Evolutionary conservation across 2,888 invertebrate genomes (phyloP).

Genomic region (Adelphocoris suturalis): DNA sequence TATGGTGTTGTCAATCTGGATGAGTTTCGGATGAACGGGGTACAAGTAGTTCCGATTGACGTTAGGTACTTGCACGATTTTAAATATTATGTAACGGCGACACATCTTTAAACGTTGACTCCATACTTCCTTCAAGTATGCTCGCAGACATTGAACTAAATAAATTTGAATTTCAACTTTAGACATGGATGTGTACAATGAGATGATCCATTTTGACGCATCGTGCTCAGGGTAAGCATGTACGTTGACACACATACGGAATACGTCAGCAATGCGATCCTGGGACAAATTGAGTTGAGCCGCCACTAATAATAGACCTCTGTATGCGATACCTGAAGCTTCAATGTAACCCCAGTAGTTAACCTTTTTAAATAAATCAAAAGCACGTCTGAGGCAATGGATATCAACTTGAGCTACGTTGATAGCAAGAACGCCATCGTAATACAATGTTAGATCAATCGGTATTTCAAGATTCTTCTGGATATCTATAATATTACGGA

Average conservation of each 20-base stretch:
- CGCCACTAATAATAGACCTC: neutral
- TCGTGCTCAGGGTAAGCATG: conserved; percentile 14
- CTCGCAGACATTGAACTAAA: neutral
- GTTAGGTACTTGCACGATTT: neutral
- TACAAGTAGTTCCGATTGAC: conserved; percentile 7
- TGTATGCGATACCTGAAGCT: neutral
- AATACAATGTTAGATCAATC: conserved; percentile 14
- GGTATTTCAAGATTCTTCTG: conserved; percentile 43
- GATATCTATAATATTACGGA: neutral
- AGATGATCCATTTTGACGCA: neutral
- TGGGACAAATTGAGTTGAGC: neutral
- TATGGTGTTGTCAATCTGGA: neutral
- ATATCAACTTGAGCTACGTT: neutral
- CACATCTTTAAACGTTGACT: neutral
- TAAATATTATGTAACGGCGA: neutral
- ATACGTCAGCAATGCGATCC: neutral
- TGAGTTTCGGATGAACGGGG: neutral
- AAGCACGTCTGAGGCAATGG: neutral
- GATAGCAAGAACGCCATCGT: neutral
- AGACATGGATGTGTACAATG: conserved; percentile 13
- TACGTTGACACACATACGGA: neutral
- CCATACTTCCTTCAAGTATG: neutral
- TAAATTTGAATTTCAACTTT: conserved; percentile 54
- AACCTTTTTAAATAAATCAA: conserved; percentile 4
- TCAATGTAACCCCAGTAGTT: neutral